Conservation (phyloP, 2,113 vertebrate genomes). For the Pitta sordida region DNA sequence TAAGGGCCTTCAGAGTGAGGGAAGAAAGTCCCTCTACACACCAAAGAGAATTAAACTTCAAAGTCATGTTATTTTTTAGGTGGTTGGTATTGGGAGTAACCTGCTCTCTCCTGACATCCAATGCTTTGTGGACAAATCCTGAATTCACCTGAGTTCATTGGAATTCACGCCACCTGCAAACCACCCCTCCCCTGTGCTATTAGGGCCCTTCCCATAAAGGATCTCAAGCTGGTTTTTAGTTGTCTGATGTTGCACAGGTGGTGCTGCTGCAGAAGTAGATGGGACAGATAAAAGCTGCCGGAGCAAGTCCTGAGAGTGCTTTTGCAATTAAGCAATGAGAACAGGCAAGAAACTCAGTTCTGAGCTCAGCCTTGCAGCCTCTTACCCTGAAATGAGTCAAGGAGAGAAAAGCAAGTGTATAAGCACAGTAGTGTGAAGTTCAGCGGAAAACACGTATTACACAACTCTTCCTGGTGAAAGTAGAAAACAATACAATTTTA, state of each 20-base stretch:
- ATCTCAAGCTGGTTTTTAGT: neutral
- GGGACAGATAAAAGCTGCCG: neutral
- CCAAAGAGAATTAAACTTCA: neutral
- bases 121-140: neutral
- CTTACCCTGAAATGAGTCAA: neutral
- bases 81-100: neutral
- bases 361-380: neutral
- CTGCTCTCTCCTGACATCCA: neutral
- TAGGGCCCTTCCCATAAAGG: neutral
- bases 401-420: neutral
- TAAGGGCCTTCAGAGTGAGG: neutral
- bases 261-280: neutral
- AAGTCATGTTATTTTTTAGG: neutral
- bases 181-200: neutral
- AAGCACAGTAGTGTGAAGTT: neutral
- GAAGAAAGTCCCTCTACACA: neutral
- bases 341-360: neutral
- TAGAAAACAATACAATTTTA: neutral
- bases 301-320: neutral
- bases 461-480: neutral
- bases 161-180: neutral
- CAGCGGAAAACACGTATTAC: neutral
- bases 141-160: neutral
- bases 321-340: neutral
- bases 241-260: neutral